Conservation (phyloP, 2,888 invertebrate genomes). For the Nemotelus nigrinus region DNA sequence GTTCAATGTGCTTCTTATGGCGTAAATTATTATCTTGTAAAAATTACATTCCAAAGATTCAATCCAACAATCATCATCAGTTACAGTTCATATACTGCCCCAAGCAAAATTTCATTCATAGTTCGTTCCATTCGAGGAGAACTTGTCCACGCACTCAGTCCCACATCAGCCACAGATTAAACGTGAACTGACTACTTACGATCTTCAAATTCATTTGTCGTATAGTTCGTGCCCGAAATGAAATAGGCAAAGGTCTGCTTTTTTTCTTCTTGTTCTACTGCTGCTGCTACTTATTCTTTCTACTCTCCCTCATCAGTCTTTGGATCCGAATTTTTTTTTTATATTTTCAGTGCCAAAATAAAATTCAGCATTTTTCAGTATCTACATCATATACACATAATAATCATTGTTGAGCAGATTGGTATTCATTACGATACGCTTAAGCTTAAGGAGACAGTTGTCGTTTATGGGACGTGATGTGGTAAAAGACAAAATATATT, state of each 20-base stretch:
- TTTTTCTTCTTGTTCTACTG: too few species aligned
- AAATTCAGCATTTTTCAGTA: conserved; percentile 20
- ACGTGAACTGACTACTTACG: conserved; percentile 33
- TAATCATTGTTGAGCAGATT: conserved; percentile 22
- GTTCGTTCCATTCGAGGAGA: conserved; percentile 5
- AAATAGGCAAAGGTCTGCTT: conserved; percentile 15
- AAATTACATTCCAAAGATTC: background rate
- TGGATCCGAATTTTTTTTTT: background rate
- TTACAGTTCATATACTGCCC: background rate
- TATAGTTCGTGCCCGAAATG: background rate
- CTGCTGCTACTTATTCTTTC: too few species aligned
- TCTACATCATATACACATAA: conserved; percentile 22
- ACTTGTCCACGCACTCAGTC: conserved; percentile 27
- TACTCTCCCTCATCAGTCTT: background rate
- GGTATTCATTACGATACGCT: conserved; percentile 35
- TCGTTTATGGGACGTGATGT: conserved; percentile 35
- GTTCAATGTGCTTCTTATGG: background rate
- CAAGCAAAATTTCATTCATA: background rate
- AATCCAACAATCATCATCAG: too few species aligned
- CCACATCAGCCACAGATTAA: conserved; percentile 2
- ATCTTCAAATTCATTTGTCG: background rate
- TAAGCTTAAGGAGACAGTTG: conserved; percentile 38
- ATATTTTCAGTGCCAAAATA: conserved; percentile 26
- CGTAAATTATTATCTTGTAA: background rate
- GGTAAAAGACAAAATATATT: background rate